These are phyloP conservation scores for Drosophila ercepeae DNA, from an alignment of 1,140 invertebrate genomes.

Conservation along the genomic window DNA sequence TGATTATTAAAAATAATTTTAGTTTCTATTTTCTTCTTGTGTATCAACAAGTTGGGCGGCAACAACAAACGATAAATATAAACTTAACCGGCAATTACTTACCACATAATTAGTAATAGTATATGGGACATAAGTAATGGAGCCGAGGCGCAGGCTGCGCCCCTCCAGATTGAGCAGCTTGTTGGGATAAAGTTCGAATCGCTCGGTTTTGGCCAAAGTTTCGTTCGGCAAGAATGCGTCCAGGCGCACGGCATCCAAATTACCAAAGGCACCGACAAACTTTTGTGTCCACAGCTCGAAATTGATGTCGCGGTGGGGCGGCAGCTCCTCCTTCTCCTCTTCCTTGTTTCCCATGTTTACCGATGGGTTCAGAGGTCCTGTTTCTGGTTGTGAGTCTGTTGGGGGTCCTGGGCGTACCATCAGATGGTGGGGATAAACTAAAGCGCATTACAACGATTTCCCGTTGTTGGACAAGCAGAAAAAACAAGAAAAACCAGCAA, in stretches of 20 bases:
- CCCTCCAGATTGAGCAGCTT: conserved; percentile 76
- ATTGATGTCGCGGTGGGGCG: conserved; percentile 72
- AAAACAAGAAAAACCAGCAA: conserved; percentile 5
- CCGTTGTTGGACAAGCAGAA: conserved; percentile 47
- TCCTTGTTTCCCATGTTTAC: conserved; percentile 33
- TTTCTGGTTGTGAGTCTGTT: conserved; percentile 11
- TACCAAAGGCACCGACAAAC: conserved; percentile 77
- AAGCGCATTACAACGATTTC: conserved; percentile 62
- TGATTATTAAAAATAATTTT: not conserved
- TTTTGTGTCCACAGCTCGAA: conserved; percentile 83
- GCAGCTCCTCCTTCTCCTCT: conserved; percentile 2
- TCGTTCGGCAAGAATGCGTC: conserved; percentile 78
- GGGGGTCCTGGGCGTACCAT: conserved; percentile 60
- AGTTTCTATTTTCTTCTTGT: not conserved
- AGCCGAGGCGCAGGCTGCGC: conserved; percentile 67
- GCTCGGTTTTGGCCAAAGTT: conserved; percentile 69
- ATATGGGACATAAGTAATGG: conserved; percentile 82
- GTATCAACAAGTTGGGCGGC: conserved; percentile 2
- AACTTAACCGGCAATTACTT: conserved; percentile 83
- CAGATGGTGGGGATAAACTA: conserved; percentile 81
- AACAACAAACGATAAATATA: conserved; percentile 75
- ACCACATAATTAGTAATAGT: conserved; percentile 83
- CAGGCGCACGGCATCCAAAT: conserved; percentile 76
- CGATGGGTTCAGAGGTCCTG: conserved; percentile 5
- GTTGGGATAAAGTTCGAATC: conserved; percentile 81